These are phyloP conservation scores for Corythaixoides concolor DNA, from an alignment of 2,113 vertebrate species.

Conservation along the genomic window DNA sequence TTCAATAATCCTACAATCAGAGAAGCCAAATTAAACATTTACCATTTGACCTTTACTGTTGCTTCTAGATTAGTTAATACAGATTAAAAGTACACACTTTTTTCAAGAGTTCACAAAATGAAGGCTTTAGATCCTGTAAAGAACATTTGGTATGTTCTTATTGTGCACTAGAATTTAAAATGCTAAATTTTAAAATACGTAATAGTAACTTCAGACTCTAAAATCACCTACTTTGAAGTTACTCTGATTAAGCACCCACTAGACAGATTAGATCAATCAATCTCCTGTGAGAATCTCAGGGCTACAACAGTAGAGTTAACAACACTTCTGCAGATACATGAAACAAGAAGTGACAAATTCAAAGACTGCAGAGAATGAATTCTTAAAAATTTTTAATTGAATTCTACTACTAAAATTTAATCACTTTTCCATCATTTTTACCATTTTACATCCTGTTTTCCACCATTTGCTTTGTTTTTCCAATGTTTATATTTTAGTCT, in stretches of 20 bases:
- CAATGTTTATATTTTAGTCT: background rate
- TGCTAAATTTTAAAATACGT: background rate
- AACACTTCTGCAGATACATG: background rate
- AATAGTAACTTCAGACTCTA: background rate
- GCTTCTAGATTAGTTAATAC: background rate
- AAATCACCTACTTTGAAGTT: background rate
- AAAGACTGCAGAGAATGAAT: background rate
- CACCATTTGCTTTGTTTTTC: background rate
- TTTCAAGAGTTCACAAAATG: background rate
- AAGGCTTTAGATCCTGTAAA: background rate
- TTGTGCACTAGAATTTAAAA: background rate
- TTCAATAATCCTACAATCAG: background rate
- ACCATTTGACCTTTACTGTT: background rate
- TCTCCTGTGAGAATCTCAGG: background rate
- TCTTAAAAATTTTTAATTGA: background rate
- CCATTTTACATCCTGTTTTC: background rate
- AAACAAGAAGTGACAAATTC: background rate
- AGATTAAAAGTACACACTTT: background rate
- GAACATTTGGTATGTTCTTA: background rate
- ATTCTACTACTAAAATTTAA: background rate
- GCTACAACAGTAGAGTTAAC: background rate
- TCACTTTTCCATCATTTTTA: background rate
- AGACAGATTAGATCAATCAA: background rate
- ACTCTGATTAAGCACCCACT: background rate
- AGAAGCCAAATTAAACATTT: conserved; percentile 9